phyloP scores from a whole-genome alignment of 2,888 invertebrate genomes.

The Dioctria rufipes region DNA sequence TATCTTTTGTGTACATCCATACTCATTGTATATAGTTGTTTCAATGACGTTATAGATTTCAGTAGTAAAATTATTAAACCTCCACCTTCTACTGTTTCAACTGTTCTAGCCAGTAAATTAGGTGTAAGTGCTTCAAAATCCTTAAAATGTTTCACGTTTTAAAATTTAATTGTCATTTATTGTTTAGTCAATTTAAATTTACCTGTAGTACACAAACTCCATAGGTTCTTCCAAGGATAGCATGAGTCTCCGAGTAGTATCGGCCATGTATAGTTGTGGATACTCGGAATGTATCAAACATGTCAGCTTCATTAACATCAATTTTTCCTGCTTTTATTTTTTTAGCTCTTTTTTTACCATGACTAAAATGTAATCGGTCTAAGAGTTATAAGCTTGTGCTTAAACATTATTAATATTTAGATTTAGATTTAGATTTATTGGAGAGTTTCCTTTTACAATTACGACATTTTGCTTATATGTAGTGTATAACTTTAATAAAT shows the following conservation, averaged over 20 bases:
- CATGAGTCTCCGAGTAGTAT: conserved; percentile 98
- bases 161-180: neutral
- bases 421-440: too few species aligned
- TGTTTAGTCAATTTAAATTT: conserved; percentile 66
- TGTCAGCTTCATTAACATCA: conserved; percentile 93
- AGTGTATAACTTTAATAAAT: too few species aligned
- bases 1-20: conserved; percentile 98
- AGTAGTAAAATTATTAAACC: conserved; percentile 93
- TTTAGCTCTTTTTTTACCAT: conserved; percentile 94
- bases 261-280: conserved; percentile 97
- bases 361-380: conserved; percentile 72
- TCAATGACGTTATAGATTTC: conserved; percentile 87
- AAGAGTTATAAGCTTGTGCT: too few species aligned
- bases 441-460: too few species aligned
- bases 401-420: too few species aligned
- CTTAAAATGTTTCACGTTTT: conserved; percentile 69
- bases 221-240: conserved; percentile 97
- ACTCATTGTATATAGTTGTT: conserved; percentile 94
- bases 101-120: conserved; percentile 94
- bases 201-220: conserved; percentile 92
- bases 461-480: too few species aligned
- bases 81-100: conserved; percentile 98
- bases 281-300: conserved; percentile 96
- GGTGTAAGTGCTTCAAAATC: conserved; percentile 99
- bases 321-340: conserved; percentile 92